Percentiles rank a stretch among this genome's conserved stretches.
Conservation (phyloP, 1,140 invertebrate species). For the Ridgeia piscesae region DNA sequence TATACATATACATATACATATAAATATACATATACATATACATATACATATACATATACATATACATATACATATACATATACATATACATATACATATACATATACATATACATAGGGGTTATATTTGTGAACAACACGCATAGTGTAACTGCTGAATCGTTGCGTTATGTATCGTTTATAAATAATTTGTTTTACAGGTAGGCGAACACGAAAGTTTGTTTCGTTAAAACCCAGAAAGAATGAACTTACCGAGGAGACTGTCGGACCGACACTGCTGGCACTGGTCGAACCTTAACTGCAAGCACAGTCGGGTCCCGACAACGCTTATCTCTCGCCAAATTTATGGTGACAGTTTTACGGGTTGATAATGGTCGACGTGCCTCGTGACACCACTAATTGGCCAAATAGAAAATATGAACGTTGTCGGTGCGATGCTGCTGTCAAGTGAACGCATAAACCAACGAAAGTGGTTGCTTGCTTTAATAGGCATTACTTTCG, state of each 20-base stretch:
- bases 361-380: neutral
- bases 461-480: neutral
- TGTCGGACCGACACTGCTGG: neutral
- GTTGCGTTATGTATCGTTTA: too few relatives aligned
- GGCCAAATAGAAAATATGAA: constrained; percentile 1
- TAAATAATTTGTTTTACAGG: neutral
- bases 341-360: constrained; percentile 1
- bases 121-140: neutral
- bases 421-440: neutral
- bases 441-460: neutral
- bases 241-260: neutral
- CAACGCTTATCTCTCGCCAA: neutral
- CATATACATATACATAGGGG: neutral
- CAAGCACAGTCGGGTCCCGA: neutral
- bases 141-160: neutral
- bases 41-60: too few relatives aligned
- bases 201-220: neutral
- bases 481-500: neutral
- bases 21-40: too few relatives aligned
- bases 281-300: neutral
- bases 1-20: too few relatives aligned
- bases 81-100: too few relatives aligned
- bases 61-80: too few relatives aligned
- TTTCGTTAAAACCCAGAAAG: neutral
- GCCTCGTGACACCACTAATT: neutral